These are phyloP conservation scores for Urocolius indicus DNA, from an alignment of 2,113 vertebrate genomes.

Conservation along the genomic window DNA sequence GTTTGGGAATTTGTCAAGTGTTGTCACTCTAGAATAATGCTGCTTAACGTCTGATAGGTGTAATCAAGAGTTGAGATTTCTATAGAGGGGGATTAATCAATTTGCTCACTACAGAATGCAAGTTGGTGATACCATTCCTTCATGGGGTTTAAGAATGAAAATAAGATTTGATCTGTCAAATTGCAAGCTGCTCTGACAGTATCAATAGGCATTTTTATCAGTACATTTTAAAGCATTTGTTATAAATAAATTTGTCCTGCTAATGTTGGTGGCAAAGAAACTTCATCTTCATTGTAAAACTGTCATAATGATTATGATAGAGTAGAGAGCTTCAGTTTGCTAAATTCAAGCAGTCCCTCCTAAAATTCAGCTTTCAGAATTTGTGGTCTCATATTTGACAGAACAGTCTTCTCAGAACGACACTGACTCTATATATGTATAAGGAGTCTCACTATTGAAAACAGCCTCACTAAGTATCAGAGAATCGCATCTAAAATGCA, in stretches of 20 bases:
- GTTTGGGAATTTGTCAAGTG: conserved; percentile 92
- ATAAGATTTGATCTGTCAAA: conserved; percentile 95
- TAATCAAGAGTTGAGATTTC: conserved; percentile 95
- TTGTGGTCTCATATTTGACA: neutral
- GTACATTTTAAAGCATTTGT: conserved; percentile 74
- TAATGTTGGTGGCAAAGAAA: conserved; percentile 73
- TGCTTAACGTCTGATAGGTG: conserved; percentile 92
- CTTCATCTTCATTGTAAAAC: conserved; percentile 65
- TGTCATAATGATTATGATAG: conserved; percentile 58
- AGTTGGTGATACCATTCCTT: conserved; percentile 82
- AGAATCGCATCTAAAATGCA: neutral
- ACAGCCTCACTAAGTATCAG: neutral
- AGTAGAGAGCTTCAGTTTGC: conserved; percentile 36
- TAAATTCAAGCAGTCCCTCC: conserved; percentile 38
- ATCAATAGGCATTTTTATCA: conserved; percentile 77
- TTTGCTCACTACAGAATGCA: conserved; percentile 89
- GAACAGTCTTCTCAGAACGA: neutral
- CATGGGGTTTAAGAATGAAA: conserved; percentile 80
- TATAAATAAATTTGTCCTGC: conserved; percentile 81
- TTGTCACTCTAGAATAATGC: conserved; percentile 93
- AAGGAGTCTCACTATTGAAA: neutral
- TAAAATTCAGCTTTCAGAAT: conserved; percentile 1
- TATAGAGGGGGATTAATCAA: conserved; percentile 95
- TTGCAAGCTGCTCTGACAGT: conserved; percentile 78
- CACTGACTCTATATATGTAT: neutral